These are phyloP conservation scores for Drosophila ananassae DNA, from an alignment of 1,140 invertebrate genomes.

Conservation along the genomic window DNA sequence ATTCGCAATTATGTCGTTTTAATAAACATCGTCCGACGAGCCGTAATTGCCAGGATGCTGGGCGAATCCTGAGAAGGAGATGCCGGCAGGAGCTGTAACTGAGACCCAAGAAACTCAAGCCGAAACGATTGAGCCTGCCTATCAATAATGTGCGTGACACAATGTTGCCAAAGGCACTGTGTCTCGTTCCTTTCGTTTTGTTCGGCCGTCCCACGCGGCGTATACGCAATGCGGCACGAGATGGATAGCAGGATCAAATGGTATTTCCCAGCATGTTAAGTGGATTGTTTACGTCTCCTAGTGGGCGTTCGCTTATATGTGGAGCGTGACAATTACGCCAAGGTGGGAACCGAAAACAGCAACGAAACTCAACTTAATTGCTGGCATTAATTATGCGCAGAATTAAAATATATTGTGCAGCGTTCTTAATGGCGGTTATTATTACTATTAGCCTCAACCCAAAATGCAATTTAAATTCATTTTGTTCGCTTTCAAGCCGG, in stretches of 20 bases:
- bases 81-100: constrained; percentile 30
- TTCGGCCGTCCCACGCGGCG: constrained; percentile 27
- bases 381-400: constrained; percentile 70
- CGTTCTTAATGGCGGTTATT: constrained; percentile 39
- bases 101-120: constrained; percentile 35
- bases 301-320: constrained; percentile 14
- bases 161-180: constrained; percentile 53
- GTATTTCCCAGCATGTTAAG: constrained; percentile 76
- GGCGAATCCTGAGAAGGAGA: background rate
- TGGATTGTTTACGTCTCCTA: constrained; percentile 65
- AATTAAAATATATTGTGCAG: constrained; percentile 70
- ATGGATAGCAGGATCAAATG: constrained; percentile 79
- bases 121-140: constrained; percentile 48
- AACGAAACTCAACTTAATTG: constrained; percentile 57
- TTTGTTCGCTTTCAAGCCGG: constrained; percentile 38
- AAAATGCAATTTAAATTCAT: constrained; percentile 69
- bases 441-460: constrained; percentile 15
- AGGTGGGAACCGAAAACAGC: constrained; percentile 32
- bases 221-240: constrained; percentile 60
- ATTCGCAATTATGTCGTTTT: constrained; percentile 78
- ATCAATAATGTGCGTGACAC: constrained; percentile 75
- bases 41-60: constrained; percentile 66
- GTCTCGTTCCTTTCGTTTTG: background rate
- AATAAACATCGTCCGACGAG: constrained; percentile 60
- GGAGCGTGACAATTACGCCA: constrained; percentile 29